Base-by-base conservation (phyloP, 2,888 invertebrate genomes). In the Stictocephala bisonia region DNA sequence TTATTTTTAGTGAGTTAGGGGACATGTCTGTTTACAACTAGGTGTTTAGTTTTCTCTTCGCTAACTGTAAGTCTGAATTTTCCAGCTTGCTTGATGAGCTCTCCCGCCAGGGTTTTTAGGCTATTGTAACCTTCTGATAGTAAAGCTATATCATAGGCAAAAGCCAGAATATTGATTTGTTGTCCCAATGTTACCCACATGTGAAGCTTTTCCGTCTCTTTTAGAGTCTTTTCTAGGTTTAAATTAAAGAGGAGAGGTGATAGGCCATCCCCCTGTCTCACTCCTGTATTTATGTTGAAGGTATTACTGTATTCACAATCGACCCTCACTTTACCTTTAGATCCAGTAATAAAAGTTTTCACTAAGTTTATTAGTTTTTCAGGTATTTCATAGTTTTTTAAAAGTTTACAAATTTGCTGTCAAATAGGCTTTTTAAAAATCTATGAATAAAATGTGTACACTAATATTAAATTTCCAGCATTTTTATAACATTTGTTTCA, bases 271-370 rank as follows among this genome's bases (percentile, higher is more conserved):
- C 48, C 68, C 56, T n/a, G 69, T 24, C 18, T 73, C n/a, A n/a
- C n/a, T n/a, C n/a, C n/a, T n/a, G n/a, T n/a, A n/a, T n/a, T n/a
- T n/a, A n/a, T n/a, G n/a, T 69, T 31, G 31, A 68, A 26, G 56
- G 20, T 27, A 40, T 27, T 35, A 50, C 48, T n/a, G 71, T 75
- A 69, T 20, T 74, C 75, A 51, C 73, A 6, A 72, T 74, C 81
- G 79, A 73, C 79, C 79, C 31, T 82, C 82, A 71, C 78, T 80
- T 41, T 81, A 80, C 53, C 79, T 76, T 53, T 77, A 77, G 35
- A 77, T 73, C 64, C 80, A 79, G 3, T 80, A 66, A 50, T n/a
- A n/a, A 6, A 50, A n/a, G 18, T 20, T 50, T 18, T n/a, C 9
- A 9, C 20, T 9, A 9, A 9, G 35, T 35, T 35, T 35, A n/a